phyloP scores from a whole-genome alignment of 1,140 invertebrate species.

The Hyphantria cunea region DNA sequence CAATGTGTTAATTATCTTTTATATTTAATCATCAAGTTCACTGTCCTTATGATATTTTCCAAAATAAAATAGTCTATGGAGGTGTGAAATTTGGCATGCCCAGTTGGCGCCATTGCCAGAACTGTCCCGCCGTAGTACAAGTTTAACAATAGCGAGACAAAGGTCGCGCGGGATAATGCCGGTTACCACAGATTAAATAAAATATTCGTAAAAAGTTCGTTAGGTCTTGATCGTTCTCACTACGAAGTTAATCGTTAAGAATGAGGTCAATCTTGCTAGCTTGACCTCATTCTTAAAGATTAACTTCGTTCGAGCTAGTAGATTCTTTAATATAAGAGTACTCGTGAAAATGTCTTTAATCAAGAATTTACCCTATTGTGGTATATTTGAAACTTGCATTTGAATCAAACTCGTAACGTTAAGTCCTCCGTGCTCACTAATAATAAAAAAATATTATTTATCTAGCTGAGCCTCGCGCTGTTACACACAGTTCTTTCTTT shows the following conservation, averaged over 20 bases:
- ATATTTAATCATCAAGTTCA: slow-evolving; percentile 36
- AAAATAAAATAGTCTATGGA: slow-evolving; percentile 12
- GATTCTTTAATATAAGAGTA: too few species aligned
- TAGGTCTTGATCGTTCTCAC: slow-evolving; percentile 7
- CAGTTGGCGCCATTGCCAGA: slow-evolving; percentile 38
- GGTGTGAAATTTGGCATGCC: slow-evolving; percentile 51
- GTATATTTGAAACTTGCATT: too few species aligned
- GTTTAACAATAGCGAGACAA: slow-evolving; percentile 22
- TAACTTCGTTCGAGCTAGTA: too few species aligned
- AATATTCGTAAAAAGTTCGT: slow-evolving; percentile 21
- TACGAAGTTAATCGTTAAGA: slow-evolving; percentile 15
- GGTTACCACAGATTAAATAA: slow-evolving; percentile 18
- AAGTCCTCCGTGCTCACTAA: too few species aligned
- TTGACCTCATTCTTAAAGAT: too few species aligned
- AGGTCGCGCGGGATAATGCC: slow-evolving; percentile 17
- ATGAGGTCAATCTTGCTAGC: slow-evolving; percentile 12
- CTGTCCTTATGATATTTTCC: slow-evolving; percentile 22
- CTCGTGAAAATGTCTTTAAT: too few species aligned
- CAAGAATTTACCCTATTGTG: too few species aligned
- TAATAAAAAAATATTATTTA: too few species aligned
- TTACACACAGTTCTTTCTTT: too few species aligned
- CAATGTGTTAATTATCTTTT: not conserved
- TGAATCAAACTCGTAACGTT: too few species aligned
- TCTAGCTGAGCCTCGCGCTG: too few species aligned
- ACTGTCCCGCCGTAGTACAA: slow-evolving; percentile 14